A percentile compares a stretch with the other conserved stretches of the same genome.
These are phyloP conservation scores for Nylanderia fulva DNA, from an alignment of 1,140 invertebrate species.

Conservation along the genomic window DNA sequence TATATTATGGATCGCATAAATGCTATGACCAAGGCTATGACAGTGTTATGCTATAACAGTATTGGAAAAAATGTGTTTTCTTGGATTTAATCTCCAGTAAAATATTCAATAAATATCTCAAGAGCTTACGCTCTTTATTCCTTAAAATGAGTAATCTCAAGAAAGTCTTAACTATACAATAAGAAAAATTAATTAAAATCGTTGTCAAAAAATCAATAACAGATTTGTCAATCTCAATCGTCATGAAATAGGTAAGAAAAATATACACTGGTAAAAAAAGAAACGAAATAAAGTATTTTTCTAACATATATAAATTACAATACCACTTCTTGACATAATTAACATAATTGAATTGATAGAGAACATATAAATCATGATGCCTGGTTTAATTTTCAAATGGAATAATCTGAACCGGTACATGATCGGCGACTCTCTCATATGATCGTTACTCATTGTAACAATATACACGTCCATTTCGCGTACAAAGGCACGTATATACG, in stretches of 20 bases:
- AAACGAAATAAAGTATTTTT: constrained; percentile 6
- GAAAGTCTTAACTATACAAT: neutral
- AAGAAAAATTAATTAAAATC: neutral
- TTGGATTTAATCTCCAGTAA: neutral
- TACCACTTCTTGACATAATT: neutral
- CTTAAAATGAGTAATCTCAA: neutral
- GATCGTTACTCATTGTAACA: constrained; percentile 36
- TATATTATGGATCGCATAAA: neutral
- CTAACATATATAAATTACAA: neutral
- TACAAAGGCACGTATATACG: constrained; percentile 58
- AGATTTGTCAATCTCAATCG: neutral
- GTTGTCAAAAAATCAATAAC: neutral
- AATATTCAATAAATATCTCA: neutral
- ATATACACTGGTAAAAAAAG: neutral
- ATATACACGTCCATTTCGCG: constrained; percentile 11
- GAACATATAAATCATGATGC: neutral
- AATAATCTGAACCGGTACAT: neutral
- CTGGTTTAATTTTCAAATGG: constrained; percentile 24
- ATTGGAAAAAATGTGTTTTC: neutral
- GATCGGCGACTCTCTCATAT: constrained; percentile 13
- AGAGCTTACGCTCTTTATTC: neutral
- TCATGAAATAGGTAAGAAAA: neutral
- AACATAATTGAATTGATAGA: neutral
- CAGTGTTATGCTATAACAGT: neutral
- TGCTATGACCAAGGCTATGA: too few species aligned